Evolutionary conservation across 2,113 vertebrate genomes (phyloP), one percentile per base, ranked within the genome.

Genomic region (Naja naja): DNA sequence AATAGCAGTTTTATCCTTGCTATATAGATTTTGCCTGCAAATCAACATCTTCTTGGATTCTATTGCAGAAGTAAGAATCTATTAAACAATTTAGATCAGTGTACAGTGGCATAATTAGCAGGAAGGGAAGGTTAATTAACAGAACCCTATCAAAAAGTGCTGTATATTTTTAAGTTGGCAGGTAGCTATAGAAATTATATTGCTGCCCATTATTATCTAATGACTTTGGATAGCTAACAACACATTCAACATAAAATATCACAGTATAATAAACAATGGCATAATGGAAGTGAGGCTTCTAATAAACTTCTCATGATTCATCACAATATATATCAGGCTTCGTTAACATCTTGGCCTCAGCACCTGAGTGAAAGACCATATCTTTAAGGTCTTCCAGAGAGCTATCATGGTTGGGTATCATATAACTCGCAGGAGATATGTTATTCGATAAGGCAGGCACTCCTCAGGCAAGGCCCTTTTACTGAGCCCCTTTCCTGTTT

Each of bases 1-100:
- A 91, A 52, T 74, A 89, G 93, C 87, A 93, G 49, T 92, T 96
- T 93, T 92, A 91, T 89, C 93, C 49, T 91, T 39, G n/a, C 60
- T 86, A 91, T 86, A 91, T 91, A 90, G 91, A 49, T 27, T 89
- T 60, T 94, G 69, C 45, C 64, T 49, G 81, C 43, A 49, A 58
- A 87, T 90, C 85, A 45, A 88, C 58, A 92, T 94, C 89, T 89
- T 86, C 53, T 88, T 85, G 43, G 90, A 91, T 89, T 92, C 74
- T 53, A 56, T 53, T 30, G 74, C 54, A 92, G 91, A 94, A 91
- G 86, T 60, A 94, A 27, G 58, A 94, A 93, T 91, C 85, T 87
- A 53, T 81, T 58, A 85, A 95, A 47, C 27, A 94, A 85, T 95
- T 96, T 93, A 92, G 30, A 53, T 64, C 89, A 9, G 8, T 60